Conservation (phyloP, 2,113 vertebrate genomes). For the Edolisoma coerulescens region DNA sequence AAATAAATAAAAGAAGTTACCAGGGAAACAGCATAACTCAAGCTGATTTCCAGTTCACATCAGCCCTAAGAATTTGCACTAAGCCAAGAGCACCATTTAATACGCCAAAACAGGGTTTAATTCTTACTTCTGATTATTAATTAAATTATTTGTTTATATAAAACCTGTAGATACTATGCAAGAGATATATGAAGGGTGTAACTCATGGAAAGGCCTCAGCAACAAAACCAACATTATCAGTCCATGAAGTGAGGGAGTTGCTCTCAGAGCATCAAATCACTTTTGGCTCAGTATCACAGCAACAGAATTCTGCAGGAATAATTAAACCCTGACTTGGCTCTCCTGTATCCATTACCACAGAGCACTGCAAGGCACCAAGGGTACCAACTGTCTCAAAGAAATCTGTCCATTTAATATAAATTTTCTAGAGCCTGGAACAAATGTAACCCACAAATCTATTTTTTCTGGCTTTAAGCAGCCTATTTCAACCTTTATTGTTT, state of each 20-base stretch:
- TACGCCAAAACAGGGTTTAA: background rate
- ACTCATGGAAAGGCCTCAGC: background rate
- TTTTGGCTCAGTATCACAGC: background rate
- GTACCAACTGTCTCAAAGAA: background rate
- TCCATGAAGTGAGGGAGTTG: background rate
- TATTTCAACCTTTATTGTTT: background rate
- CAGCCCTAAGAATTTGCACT: background rate
- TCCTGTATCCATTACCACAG: background rate
- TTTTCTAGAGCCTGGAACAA: background rate
- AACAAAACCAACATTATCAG: background rate
- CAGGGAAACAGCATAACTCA: background rate
- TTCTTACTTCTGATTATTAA: background rate
- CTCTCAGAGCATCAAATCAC: background rate
- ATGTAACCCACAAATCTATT: background rate
- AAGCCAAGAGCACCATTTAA: background rate
- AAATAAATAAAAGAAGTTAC: background rate
- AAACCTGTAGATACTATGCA: background rate
- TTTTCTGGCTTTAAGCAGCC: background rate
- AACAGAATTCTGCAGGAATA: background rate
- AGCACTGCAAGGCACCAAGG: background rate
- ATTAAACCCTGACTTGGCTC: background rate
- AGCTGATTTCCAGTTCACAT: background rate
- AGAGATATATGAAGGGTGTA: background rate
- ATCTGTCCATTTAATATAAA: background rate
- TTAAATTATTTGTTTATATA: background rate